These are phyloP conservation scores for Microctenopoma stevenorrisi DNA, from an alignment of 2,797 vertebrate genomes.

Conservation along the genomic window DNA sequence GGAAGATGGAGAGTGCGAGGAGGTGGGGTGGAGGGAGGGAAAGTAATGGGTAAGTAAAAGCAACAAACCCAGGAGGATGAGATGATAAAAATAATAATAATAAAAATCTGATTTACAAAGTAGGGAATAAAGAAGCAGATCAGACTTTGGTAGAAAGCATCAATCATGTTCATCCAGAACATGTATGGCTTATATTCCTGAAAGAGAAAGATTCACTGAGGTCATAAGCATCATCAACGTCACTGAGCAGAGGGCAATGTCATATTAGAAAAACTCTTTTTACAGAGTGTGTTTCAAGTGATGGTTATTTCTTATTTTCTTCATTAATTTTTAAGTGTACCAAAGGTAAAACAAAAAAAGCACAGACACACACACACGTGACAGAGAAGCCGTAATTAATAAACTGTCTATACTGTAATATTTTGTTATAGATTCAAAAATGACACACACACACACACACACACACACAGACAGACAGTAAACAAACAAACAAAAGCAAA, in stretches of 20 bases:
- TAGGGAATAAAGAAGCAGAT: constrained; percentile 98
- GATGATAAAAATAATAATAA: neutral
- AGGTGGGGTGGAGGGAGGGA: neutral
- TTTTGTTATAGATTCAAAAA: too few species aligned
- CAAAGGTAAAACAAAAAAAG: too few species aligned
- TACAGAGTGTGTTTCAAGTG: neutral
- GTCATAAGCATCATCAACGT: neutral
- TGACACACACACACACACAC: too few species aligned
- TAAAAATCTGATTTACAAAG: constrained; percentile 87
- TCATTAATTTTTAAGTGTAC: too few species aligned
- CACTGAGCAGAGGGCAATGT: neutral
- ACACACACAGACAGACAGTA: too few species aligned
- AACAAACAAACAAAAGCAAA: neutral
- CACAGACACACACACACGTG: too few species aligned
- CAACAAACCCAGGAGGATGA: neutral
- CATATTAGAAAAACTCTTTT: neutral
- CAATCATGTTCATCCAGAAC: constrained; percentile 99
- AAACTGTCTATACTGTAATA: too few species aligned
- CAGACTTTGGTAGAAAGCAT: constrained; percentile 97
- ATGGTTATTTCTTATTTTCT: too few species aligned
- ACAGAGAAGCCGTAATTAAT: too few species aligned
- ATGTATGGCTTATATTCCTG: constrained; percentile 96
- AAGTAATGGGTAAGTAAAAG: constrained; percentile 19
- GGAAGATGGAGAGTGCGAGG: neutral
- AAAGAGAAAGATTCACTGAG: constrained; percentile 22